A percentile compares a stretch with the other conserved stretches of the same genome.
Conservation (phyloP, 1,140 invertebrate genomes). For the Penaeus vannamei region DNA sequence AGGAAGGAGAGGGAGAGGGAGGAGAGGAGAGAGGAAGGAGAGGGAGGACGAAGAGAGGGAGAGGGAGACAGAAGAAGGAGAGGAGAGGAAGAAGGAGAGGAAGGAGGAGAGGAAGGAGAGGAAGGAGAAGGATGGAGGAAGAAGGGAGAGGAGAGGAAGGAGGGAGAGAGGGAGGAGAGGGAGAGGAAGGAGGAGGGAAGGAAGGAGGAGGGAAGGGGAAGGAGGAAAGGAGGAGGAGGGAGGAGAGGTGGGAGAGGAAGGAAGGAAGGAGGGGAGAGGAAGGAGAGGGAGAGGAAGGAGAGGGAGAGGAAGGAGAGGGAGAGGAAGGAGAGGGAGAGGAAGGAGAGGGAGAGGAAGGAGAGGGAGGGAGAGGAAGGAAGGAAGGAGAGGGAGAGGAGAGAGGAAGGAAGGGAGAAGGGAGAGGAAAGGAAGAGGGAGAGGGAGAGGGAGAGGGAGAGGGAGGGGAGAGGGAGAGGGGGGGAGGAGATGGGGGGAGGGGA, state of each 20-base stretch:
- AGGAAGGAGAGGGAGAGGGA: neutral
- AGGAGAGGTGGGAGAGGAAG: neutral
- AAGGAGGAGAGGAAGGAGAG: too few species aligned
- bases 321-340: neutral
- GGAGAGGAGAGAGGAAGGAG: neutral
- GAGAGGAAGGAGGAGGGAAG: too few species aligned
- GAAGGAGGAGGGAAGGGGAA: too few species aligned
- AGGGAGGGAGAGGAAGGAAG: neutral
- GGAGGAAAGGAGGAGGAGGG: neutral
- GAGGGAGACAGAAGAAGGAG: too few species aligned
- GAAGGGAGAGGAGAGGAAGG: too few species aligned
- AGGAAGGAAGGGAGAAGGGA: neutral
- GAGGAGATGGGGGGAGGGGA: too few species aligned
- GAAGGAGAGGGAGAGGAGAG: neutral
- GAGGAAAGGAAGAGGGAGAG: neutral
- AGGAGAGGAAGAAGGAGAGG: too few species aligned
- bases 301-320: neutral
- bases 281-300: neutral
- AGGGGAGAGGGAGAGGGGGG: too few species aligned
- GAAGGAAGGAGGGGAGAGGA: neutral
- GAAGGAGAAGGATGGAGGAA: too few species aligned
- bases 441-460: neutral
- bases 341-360: neutral
- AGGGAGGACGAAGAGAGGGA: conserved; percentile 19
- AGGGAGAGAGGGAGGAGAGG: too few species aligned